Evolutionary conservation across 2,113 vertebrate species (phyloP), one percentile per base, ranked within the genome.

Genomic region (Brienomyrus brachyistius): DNA sequence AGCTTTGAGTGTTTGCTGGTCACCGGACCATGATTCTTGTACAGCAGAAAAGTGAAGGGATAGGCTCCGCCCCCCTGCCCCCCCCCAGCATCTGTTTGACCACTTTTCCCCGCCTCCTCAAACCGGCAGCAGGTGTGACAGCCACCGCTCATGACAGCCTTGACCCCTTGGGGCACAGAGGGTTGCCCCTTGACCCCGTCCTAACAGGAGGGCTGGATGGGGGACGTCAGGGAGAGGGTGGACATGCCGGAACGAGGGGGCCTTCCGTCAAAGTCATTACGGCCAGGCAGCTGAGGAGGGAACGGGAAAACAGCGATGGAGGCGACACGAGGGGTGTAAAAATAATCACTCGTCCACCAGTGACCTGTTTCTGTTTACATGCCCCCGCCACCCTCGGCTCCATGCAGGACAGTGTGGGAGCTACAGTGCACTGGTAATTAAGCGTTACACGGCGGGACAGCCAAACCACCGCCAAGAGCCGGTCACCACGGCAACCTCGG

Each of bases 321-420:
- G 2, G 52, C 31, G 1, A 19, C 31, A 87, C 27, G 23, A 54
- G 15, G 11, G 13, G 47, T 13, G 23, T 4, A 88, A 88, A 80
- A 89, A 88, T 50, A 88, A 9, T 27, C 45, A 7, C 48, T 51
- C 11, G 82, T 21, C 70, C 54, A 77, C 27, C 74, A 56, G 70
- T 89, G 88, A 89, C 88, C 88, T 21, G 19, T 56, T 82, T 83
- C 31, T 82, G 88, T 82, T 89, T 82, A 89, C 74, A 89, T 19
- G 50, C 27, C 45, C 31, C 19, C 45, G 13, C 23, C 51, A 77
- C 47, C 43, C 88, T 31, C 48, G 5, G 1, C 19, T 35, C 47
- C 70, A 47, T 17, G 47, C 74, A 48, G 17, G 40, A 23, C 4
- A 23, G 31, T n/a, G 88, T 54, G 74, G 88, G 62, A 77, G 62